Conservation (phyloP, 1,140 invertebrate genomes). For the Panagrolaimus sp. region DNA sequence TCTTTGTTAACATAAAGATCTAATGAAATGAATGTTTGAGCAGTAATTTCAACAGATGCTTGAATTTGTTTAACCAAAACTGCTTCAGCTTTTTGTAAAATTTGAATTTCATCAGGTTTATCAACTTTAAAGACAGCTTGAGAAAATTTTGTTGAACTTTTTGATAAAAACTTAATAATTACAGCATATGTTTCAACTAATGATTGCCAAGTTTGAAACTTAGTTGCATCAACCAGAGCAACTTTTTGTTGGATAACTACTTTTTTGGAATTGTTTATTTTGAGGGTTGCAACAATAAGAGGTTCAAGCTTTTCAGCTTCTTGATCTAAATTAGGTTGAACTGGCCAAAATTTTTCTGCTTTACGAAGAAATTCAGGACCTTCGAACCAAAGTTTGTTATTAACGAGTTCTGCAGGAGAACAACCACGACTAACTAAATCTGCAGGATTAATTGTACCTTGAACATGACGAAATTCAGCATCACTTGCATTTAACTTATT, state of each 20-base stretch:
- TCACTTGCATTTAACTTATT: not conserved
- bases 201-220: too few species aligned
- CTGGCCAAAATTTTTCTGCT: not conserved
- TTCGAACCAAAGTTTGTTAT: not conserved
- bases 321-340: not conserved
- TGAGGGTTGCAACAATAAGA: not conserved
- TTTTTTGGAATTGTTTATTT: not conserved
- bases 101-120: too few species aligned
- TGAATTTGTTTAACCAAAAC: too few species aligned
- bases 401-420: not conserved
- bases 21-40: not conserved
- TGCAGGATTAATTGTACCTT: not conserved
- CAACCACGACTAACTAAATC: not conserved
- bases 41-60: not conserved
- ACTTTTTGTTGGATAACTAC: not conserved
- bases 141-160: not conserved
- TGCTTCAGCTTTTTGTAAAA: too few species aligned
- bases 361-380: not conserved
- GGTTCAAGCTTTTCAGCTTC: not conserved
- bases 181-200: constrained; percentile 1
- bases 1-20: not conserved
- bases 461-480: not conserved
- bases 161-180: not conserved
- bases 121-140: too few species aligned
- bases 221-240: too few species aligned